Conservation (phyloP, 2,797 vertebrate genomes). For the Danio jaintianensis region DNA sequence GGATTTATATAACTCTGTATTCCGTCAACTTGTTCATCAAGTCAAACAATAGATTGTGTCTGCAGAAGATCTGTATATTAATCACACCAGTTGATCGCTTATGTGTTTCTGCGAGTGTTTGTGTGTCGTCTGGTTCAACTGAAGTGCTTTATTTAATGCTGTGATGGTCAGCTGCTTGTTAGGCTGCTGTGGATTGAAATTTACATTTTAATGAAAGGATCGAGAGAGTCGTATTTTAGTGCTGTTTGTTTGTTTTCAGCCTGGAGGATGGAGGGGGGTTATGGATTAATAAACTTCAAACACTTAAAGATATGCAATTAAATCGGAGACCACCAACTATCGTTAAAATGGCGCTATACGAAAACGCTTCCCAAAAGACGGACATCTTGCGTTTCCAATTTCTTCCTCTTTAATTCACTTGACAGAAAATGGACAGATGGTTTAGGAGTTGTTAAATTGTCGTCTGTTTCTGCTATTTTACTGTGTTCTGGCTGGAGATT, state of each 20-base stretch:
- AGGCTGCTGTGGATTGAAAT: conserved; percentile 57
- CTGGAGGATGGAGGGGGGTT: neutral
- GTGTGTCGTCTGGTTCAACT: conserved; percentile 52
- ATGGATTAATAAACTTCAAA: conserved; percentile 21
- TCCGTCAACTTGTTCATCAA: conserved; percentile 66
- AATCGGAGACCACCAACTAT: neutral
- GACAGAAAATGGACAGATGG: neutral
- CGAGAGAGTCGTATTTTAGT: conserved; percentile 60
- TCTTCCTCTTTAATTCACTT: neutral
- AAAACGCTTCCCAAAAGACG: neutral
- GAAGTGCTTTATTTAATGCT: conserved; percentile 54
- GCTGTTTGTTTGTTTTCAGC: neutral
- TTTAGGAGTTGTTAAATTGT: neutral
- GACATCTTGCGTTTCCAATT: conserved; percentile 8
- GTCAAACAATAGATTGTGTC: conserved; percentile 65
- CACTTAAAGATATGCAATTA: conserved; percentile 14
- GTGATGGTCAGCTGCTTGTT: conserved; percentile 57
- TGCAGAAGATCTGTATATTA: conserved; percentile 66
- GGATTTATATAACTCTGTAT: conserved; percentile 70
- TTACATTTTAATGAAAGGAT: conserved; percentile 66
- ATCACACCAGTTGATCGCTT: conserved; percentile 71
- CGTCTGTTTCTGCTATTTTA: neutral
- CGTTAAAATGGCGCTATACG: neutral
- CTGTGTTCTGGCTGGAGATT: conserved; percentile 5
- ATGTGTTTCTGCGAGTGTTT: conserved; percentile 58